phyloP scores from a whole-genome alignment of 2,888 invertebrate species.

The Platycheirus rosarum region DNA sequence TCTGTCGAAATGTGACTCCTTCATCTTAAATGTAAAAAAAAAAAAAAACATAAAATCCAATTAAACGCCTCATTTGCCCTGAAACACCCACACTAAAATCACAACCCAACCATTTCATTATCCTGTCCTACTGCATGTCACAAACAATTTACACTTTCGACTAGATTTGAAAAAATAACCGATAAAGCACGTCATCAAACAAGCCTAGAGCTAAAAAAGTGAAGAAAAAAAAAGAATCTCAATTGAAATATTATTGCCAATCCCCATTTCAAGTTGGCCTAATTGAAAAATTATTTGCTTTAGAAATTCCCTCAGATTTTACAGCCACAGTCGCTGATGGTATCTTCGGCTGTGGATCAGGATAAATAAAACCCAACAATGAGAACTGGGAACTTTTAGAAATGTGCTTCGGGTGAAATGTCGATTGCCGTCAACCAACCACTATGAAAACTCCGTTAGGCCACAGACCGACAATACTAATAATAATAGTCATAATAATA shows the following conservation, averaged over 20 bases:
- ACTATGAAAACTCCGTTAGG: slow-evolving; percentile 23
- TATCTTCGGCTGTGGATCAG: slow-evolving; percentile 27
- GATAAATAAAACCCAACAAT: slow-evolving; percentile 12
- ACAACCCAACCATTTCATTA: slow-evolving; percentile 12
- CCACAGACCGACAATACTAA: slow-evolving; percentile 68
- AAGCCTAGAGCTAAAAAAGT: slow-evolving; percentile 42
- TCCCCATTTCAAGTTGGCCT: slow-evolving; percentile 37
- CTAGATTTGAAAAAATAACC: slow-evolving; percentile 43
- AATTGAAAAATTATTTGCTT: slow-evolving; percentile 74
- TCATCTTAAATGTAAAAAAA: slow-evolving; percentile 1
- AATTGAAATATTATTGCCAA: slow-evolving; percentile 70
- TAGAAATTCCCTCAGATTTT: slow-evolving; percentile 58
- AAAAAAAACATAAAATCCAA: slow-evolving; percentile 67
- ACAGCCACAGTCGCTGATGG: neutral
- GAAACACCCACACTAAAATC: slow-evolving; percentile 2
- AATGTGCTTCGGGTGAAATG: slow-evolving; percentile 60
- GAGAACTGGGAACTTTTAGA: slow-evolving; percentile 11
- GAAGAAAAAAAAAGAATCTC: slow-evolving; percentile 56
- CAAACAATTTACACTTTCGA: slow-evolving; percentile 32
- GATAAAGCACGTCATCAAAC: slow-evolving; percentile 33
- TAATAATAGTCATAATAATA: slow-evolving; percentile 71
- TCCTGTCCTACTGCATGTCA: slow-evolving; percentile 26
- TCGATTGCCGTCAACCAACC: slow-evolving; percentile 34
- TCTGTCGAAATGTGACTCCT: slow-evolving; percentile 60
- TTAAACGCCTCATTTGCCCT: slow-evolving; percentile 56